Evolutionary conservation across 2,113 vertebrate species (phyloP).

Genomic region (Calonectris borealis): DNA sequence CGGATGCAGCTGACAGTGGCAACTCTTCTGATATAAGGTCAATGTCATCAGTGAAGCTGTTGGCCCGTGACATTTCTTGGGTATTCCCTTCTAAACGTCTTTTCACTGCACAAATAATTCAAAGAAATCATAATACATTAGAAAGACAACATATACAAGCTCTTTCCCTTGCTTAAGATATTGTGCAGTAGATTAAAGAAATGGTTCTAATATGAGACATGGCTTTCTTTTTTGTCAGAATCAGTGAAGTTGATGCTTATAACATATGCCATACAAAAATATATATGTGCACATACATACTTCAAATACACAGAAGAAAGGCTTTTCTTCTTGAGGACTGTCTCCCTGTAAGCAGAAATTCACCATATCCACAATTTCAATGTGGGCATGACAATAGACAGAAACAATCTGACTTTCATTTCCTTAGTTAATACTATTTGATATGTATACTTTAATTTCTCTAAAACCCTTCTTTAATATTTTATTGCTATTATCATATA

Average conservation of each 20-base stretch:
- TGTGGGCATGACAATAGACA: background rate
- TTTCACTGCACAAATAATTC: constrained; percentile 54
- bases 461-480: background rate
- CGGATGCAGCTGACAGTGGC: constrained; percentile 65
- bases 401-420: background rate
- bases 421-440: background rate
- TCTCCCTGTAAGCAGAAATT: background rate
- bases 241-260: background rate
- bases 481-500: background rate
- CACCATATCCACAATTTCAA: too few relatives aligned
- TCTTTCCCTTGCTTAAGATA: background rate
- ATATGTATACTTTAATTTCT: background rate
- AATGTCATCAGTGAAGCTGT: constrained; percentile 82
- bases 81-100: constrained; percentile 53
- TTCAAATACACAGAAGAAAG: background rate
- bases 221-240: background rate
- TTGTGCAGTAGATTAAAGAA: background rate
- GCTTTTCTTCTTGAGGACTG: background rate
- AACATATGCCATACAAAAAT: background rate
- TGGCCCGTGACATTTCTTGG: constrained; percentile 76
- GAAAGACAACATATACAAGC: background rate
- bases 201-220: background rate
- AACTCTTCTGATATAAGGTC: constrained; percentile 79
- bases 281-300: background rate
- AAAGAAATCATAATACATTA: background rate